Percentiles rank a stretch among this genome's conserved stretches.
phyloP scores from a whole-genome alignment of 2,797 vertebrate genomes.

The Cetoscarus ocellatus region DNA sequence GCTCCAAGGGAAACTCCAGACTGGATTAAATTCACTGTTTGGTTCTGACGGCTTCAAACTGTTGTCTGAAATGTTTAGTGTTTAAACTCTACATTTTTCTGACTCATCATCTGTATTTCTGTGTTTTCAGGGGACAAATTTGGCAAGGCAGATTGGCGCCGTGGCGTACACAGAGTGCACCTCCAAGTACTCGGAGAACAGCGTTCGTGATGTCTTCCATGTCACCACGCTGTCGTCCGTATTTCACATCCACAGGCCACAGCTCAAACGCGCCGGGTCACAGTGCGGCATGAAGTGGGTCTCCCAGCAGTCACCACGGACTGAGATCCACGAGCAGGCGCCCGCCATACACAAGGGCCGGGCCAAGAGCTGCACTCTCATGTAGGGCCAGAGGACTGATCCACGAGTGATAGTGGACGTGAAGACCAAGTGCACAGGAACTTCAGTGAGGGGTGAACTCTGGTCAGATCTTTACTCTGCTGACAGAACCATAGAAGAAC shows the following conservation, averaged over 20 bases:
- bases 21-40: no score
- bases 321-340: slow-evolving; percentile 86
- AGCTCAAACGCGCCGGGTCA: slow-evolving; percentile 88
- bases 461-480: slow-evolving; percentile 72
- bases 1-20: no score
- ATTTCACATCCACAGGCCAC: slow-evolving; percentile 82
- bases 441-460: slow-evolving; percentile 76
- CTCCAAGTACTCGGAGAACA: slow-evolving; percentile 94
- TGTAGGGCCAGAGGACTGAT: slow-evolving; percentile 82
- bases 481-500: slow-evolving; percentile 56
- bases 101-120: slow-evolving; percentile 9
- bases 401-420: slow-evolving; percentile 18
- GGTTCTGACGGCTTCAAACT: no score
- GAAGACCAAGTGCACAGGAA: slow-evolving; percentile 48
- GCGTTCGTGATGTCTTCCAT: slow-evolving; percentile 94
- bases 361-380: slow-evolving; percentile 95
- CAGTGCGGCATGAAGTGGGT: slow-evolving; percentile 90
- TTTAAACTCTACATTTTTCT: no score
- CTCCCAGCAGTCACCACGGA: slow-evolving; percentile 89
- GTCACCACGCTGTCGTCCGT: slow-evolving; percentile 92
- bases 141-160: slow-evolving; percentile 93
- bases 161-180: slow-evolving; percentile 95
- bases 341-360: slow-evolving; percentile 91
- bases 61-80: no score
- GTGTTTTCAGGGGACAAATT: slow-evolving; percentile 84